Evolutionary conservation across 92 coral and sea anemone species (phyloP), one percentile per base, ranked within the genome.

Genomic region (Porites divaricata): DNA sequence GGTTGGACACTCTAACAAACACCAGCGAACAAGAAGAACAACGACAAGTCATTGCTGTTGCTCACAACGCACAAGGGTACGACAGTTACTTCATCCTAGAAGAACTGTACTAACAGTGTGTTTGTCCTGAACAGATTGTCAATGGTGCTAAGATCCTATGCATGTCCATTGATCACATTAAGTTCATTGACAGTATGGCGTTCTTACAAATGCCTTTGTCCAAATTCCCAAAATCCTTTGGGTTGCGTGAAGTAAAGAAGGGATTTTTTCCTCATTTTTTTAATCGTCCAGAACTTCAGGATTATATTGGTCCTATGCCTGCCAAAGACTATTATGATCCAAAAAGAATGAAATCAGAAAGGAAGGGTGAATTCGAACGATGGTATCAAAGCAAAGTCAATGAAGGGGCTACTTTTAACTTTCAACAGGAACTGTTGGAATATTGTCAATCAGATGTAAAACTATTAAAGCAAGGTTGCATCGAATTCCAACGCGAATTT

Each of bases 71-170:
- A 1, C 25, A 24, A 20, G 80, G 35, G 14, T 81, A 81, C 41
- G 81, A 81, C 51, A 28, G 63, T 10, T 80, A 81, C 51, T 80
- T 87, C 8, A 20, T 87, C 0, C 6, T 87, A 9, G 67, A 81
- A 2, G 65, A 62, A 52, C 53, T 72, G 0, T 73, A 87, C 81
- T 25, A 63, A 6, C 64, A 87, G 20, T 4, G 48, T 15, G 62
- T 54, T 62, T 10, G 9, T 20, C 77, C 86, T 0, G 0, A 28
- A 1, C 35, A 28, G 2, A 1, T 28, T 28, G 35, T 28, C 35
- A 28, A 28, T 28, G 35, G 35, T 1, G 35, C 35, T 4, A 28
- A 28, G 35, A 28, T 28, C 2, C 2, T 28, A 28, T 1, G 2
- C 35, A 28, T 28, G 35, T 28, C 35, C 2, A 1, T 28, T 2